Base-by-base conservation (phyloP, 2,888 invertebrate species). In the Orthosia gothica region DNA sequence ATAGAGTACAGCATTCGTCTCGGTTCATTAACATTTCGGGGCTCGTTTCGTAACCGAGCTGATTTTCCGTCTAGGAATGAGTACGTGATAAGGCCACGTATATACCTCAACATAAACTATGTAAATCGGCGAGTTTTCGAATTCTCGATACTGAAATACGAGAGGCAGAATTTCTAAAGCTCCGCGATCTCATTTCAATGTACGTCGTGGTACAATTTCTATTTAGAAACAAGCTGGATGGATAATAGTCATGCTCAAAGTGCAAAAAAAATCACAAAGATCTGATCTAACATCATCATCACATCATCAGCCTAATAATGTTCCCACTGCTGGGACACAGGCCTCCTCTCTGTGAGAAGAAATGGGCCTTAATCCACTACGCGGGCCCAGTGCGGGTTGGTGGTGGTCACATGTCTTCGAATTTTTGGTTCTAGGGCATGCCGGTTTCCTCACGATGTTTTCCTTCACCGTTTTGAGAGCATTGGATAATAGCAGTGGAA, bases 1-100 rank as follows among this genome's bases (percentile, higher is more conserved):
- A 91, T 89, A 79, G 83, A 82, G 85, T 85, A 86, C 85, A 85
- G 86, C 85, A 84, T 89, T 89, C 84, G 87, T 82, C 85, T 83
- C 84, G 85, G 80, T 86, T 88, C 90, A 87, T 89, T 88, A 89
- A 87, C 87, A 88, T 89, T 88, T 87, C 72, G 76, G 80, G 77
- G 72, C 70, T 83, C 85, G 83, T 86, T 88, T 80, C 67, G 76
- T 69, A 81, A 80, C 83, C 74, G 78, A 85, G 82, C 83, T 87
- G 84, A 87, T 87, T 85, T 88, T 86, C 73, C 79, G 83, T 73
- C 78, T 83, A 76, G 79, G 71, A 76, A 76, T 74, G 80, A 76
- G 67, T 81, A 77, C 75, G 79, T 81, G 81, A 86, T 78, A 78
- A 79, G 70, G 73, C 72, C 61, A 77, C 76, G 49, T 79, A 67